Evolutionary conservation across 1,140 invertebrate genomes (phyloP), one percentile per base, ranked within the genome.

Genomic region (Luehdorfia chinensis): DNA sequence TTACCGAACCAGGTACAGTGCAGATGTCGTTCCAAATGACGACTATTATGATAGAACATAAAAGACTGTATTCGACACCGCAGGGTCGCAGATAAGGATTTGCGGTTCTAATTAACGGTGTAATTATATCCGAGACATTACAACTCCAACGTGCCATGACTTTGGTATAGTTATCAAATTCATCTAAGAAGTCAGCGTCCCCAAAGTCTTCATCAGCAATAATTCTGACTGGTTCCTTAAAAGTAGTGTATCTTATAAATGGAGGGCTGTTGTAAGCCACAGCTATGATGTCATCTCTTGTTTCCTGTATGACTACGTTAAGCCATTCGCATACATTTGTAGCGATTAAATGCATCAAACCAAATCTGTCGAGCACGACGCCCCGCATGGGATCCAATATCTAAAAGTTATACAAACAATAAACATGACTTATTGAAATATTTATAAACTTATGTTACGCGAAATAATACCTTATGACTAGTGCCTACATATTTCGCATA

Each of bases 31-130:
- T 91, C 89, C 90, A 92, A 67, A 92, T 91, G 7, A 91, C 89
- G 36, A 88, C 88, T 25, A 91, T 84, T 34, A 90, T 91, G 43
- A 92, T 91, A 1, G 92, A 91, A 62, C 91, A 92, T 14, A 93
- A 88, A n/a, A 93, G 85, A 55, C 90, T 92, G 76, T 93, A 93
- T 65, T 93, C 92, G 28, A 93, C 92, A n/a, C 91, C 91, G 67
- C 92, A 93, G 1, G 92, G 91, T 60, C 92, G 91, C 30, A 93
- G 80, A 71, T 92, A 93, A 1, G 92, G 91, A 28, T 90, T 90
- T 1, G 90, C 89, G 46, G 88, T 88, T 57, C 90, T 84, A 6
- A 93, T 90, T 15, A 93, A 67, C 8, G 89, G 88, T 1, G 89
- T 88, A 55, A 93, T 90, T 54, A 92, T 89, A 55, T 91, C 86